These are phyloP conservation scores for Alcedo quadribrachys DNA, from an alignment of 2,797 vertebrate genomes.

Conservation along the genomic window DNA sequence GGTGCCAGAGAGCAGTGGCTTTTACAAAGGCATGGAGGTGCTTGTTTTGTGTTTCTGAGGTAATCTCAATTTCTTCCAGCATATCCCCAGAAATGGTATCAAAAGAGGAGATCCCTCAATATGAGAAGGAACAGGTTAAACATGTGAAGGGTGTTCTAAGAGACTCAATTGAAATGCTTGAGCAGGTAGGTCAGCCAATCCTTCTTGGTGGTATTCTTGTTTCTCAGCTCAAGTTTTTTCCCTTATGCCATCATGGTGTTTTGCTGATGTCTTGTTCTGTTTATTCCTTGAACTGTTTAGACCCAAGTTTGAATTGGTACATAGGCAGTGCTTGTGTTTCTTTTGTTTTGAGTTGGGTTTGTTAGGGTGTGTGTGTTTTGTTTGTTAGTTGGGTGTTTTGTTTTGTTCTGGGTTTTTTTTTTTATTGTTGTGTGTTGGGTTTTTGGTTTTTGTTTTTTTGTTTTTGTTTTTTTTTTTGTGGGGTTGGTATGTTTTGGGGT, in stretches of 20 bases:
- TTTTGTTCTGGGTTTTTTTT: neutral
- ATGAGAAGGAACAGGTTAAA: conserved; percentile 76
- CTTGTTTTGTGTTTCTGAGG: neutral
- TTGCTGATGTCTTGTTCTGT: neutral
- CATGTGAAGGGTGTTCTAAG: conserved; percentile 87
- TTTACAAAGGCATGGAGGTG: neutral
- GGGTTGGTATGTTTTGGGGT: neutral
- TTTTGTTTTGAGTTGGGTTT: neutral
- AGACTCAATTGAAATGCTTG: conserved; percentile 92
- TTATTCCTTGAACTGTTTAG: neutral
- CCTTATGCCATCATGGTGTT: neutral
- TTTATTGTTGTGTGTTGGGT: neutral
- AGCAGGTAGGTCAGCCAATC: conserved; percentile 82
- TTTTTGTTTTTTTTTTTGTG: neutral
- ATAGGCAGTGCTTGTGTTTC: neutral
- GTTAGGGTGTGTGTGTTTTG: too few species aligned
- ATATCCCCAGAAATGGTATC: conserved; percentile 77
- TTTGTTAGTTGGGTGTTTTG: too few species aligned
- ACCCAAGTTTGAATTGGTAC: neutral
- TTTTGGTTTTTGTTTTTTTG: too few species aligned
- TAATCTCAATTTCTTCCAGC: conserved; percentile 75
- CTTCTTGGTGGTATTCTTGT: neutral
- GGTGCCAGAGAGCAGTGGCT: neutral
- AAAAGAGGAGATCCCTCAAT: conserved; percentile 69
- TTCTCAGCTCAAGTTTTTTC: neutral